Percentiles rank a stretch among this genome's conserved stretches.
phyloP scores from a whole-genome alignment of 2,797 vertebrate genomes.

The Eulemur coronatus region DNA sequence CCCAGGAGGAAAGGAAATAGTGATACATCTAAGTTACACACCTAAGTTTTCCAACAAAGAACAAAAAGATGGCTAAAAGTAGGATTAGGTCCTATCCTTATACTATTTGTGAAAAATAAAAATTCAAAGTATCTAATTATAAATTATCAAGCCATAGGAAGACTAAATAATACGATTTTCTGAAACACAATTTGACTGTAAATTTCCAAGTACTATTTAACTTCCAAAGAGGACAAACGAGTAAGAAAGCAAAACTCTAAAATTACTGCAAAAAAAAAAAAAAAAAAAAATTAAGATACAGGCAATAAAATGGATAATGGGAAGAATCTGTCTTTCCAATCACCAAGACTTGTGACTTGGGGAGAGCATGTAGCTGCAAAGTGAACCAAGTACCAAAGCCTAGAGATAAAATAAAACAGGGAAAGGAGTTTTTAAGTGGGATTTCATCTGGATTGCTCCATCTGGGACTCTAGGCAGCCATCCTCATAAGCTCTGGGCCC shows the following conservation, averaged over 20 bases:
- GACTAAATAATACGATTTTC: neutral
- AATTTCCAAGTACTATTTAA: neutral
- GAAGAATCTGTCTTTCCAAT: neutral
- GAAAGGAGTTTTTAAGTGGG: neutral
- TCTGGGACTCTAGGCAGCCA: neutral
- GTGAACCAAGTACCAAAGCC: neutral
- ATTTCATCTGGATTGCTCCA: neutral
- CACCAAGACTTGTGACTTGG: neutral
- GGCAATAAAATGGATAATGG: neutral
- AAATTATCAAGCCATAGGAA: neutral
- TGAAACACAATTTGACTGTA: neutral
- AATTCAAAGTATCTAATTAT: neutral
- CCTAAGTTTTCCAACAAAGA: neutral
- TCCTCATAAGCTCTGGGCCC: neutral
- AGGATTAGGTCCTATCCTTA: neutral
- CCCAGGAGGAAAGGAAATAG: neutral
- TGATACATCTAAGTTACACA: neutral
- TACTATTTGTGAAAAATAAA: neutral
- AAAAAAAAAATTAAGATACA: neutral
- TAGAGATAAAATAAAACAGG: neutral
- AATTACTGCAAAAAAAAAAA: neutral
- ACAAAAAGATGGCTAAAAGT: neutral
- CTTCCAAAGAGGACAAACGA: neutral
- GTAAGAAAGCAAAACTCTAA: neutral
- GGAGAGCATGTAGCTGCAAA: neutral